These are phyloP conservation scores for Clarias macrocephalus DNA, from an alignment of 2,113 vertebrate species.

Conservation along the genomic window DNA sequence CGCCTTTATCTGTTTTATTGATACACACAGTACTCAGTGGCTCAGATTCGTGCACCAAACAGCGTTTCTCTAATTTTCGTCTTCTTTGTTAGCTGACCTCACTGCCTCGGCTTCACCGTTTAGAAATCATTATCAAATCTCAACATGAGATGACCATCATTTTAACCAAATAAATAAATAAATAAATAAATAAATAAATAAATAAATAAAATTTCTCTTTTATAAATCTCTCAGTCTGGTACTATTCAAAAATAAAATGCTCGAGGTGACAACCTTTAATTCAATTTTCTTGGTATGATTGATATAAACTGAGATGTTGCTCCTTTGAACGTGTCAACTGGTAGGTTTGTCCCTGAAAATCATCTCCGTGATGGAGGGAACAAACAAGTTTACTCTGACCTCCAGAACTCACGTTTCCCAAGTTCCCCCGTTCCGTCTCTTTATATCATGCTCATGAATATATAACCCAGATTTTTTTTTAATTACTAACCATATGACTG, in stretches of 20 bases:
- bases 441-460: slow-evolving; percentile 9
- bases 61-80: background rate
- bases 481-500: slow-evolving; percentile 5
- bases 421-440: background rate
- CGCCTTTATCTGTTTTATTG: slow-evolving; percentile 3
- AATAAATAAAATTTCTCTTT: background rate
- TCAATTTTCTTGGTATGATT: background rate
- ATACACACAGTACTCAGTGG: too few relatives aligned
- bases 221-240: background rate
- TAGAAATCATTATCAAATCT: background rate
- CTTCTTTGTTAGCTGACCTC: background rate
- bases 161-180: background rate
- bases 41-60: background rate
- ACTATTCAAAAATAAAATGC: background rate
- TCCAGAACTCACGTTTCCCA: slow-evolving; percentile 23
- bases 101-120: background rate
- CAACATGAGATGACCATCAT: background rate
- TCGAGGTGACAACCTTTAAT: background rate
- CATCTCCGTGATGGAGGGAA: slow-evolving; percentile 16
- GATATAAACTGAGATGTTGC: background rate
- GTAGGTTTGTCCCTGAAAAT: slow-evolving; percentile 5
- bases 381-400: slow-evolving; percentile 4
- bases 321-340: slow-evolving; percentile 3
- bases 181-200: too few relatives aligned
- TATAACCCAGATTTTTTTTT: slow-evolving; percentile 31